Percentiles rank a stretch among this genome's conserved stretches.
Conservation (phyloP, 2,113 vertebrate genomes). For the Chitala chitala region DNA sequence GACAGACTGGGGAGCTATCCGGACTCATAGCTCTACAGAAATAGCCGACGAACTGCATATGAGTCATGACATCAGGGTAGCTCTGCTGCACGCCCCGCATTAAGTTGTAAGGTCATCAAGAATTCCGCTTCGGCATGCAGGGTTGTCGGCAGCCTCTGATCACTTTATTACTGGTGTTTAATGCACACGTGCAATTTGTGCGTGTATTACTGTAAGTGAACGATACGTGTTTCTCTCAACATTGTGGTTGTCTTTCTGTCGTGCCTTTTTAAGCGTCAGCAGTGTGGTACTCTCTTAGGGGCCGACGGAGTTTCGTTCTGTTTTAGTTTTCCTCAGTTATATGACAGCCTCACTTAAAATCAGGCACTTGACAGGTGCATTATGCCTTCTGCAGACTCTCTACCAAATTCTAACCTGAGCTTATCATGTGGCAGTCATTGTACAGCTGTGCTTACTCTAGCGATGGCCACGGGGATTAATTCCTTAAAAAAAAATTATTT, state of each 20-base stretch:
- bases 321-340: neutral
- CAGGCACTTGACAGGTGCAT: neutral
- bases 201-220: too few species aligned
- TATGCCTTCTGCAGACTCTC: neutral
- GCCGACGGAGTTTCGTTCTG: too few species aligned
- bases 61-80: neutral
- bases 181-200: too few species aligned
- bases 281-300: too few species aligned
- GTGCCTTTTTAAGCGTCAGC: too few species aligned
- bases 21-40: neutral
- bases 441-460: too few species aligned
- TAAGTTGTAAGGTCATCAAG: neutral
- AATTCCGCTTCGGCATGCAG: neutral
- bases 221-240: too few species aligned
- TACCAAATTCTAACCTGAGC: neutral
- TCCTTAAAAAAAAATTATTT: too few species aligned
- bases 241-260: too few species aligned
- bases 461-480: too few species aligned
- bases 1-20: too few species aligned
- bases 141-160: neutral
- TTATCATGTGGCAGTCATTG: neutral
- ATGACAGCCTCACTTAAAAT: neutral
- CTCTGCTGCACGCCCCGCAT: neutral
- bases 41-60: neutral
- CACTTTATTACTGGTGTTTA: neutral